Evolutionary conservation across 2,797 vertebrate species (phyloP).

Genomic region (Lagorchestes hirsutus): DNA sequence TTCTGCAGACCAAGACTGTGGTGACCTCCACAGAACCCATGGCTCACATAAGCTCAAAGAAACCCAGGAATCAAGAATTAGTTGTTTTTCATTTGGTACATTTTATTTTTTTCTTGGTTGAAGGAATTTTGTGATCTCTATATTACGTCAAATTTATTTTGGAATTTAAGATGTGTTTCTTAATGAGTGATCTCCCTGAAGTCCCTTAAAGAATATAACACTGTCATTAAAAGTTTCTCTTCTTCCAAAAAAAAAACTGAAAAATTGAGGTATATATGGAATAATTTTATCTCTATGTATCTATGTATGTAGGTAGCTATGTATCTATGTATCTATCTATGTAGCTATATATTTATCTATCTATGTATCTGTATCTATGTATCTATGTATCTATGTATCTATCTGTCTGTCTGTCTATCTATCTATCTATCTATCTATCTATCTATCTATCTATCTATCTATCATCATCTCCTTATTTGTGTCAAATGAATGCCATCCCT

Average conservation of each 20-base stretch:
- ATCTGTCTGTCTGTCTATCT: neutral
- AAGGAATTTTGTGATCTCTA: constrained; percentile 21
- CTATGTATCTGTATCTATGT: too few species aligned
- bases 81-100: neutral
- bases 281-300: neutral
- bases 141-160: constrained; percentile 13
- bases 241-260: neutral
- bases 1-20: neutral
- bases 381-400: too few species aligned
- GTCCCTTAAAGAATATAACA: neutral
- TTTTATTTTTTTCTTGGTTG: neutral
- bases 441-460: neutral
- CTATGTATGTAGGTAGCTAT: too few species aligned
- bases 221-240: neutral
- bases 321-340: too few species aligned
- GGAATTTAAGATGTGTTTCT: constrained; percentile 36
- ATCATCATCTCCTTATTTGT: too few species aligned
- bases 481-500: neutral
- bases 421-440: too few species aligned
- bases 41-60: neutral
- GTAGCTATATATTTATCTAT: too few species aligned
- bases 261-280: neutral
- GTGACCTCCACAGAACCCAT: neutral
- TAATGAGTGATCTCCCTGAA: constrained; percentile 21
- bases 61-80: neutral